A percentile compares a stretch with the other conserved stretches of the same genome.
phyloP scores from a whole-genome alignment of 2,888 invertebrate genomes.

The Alitta virens region DNA sequence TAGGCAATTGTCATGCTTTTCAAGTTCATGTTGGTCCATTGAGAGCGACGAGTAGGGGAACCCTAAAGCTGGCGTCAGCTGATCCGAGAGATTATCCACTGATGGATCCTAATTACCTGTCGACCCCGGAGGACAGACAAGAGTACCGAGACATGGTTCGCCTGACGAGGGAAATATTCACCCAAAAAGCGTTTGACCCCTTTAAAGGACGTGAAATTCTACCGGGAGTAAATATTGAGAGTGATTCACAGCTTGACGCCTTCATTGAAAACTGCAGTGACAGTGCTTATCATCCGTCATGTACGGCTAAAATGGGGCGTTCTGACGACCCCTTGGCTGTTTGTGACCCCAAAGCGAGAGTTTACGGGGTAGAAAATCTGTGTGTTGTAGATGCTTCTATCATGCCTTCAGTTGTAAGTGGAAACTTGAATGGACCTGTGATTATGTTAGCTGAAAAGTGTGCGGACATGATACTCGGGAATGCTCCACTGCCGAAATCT shows the following conservation, averaged over 20 bases:
- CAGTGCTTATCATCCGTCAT: conserved; percentile 76
- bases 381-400: conserved; percentile 80
- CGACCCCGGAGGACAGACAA: conserved; percentile 63
- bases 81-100: conserved; percentile 78
- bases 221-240: conserved; percentile 40
- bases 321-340: conserved; percentile 62
- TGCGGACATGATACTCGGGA: conserved; percentile 58
- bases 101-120: conserved; percentile 89
- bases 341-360: conserved; percentile 64
- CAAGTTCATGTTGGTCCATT: conserved; percentile 62
- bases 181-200: conserved; percentile 52
- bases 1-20: conserved; percentile 58
- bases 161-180: conserved; percentile 49
- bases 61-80: conserved; percentile 71
- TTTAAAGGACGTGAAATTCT: conserved; percentile 43
- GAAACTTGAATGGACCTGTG: conserved; percentile 66
- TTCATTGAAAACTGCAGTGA: conserved; percentile 54
- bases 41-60: conserved; percentile 82
- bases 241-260: conserved; percentile 53
- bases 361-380: conserved; percentile 64
- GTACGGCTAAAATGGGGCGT: conserved; percentile 74
- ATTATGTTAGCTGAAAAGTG: conserved; percentile 62
- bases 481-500: conserved; percentile 45
- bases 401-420: conserved; percentile 73
- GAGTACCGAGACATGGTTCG: conserved; percentile 45